Evolutionary conservation across 2,888 invertebrate species (phyloP).

Genomic region (Drosophila pseudotalamancana): DNA sequence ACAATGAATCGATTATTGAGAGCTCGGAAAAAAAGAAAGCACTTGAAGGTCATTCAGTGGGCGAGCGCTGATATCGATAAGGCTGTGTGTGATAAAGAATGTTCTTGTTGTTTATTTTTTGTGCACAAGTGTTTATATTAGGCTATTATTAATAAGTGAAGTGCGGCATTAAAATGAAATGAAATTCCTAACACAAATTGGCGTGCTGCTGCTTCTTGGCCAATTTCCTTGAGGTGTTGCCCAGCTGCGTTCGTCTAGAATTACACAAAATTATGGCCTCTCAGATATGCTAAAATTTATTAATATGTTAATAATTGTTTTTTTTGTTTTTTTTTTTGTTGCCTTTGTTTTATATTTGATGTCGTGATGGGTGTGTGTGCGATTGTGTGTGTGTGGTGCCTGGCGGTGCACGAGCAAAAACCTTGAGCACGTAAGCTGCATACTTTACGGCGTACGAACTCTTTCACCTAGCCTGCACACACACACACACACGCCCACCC

Average conservation of each 20-base stretch:
- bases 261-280: conserved; percentile 79
- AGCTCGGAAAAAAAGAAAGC: not conserved
- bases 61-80: conserved; percentile 12
- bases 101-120: not conserved
- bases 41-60: not conserved
- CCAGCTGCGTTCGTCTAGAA: conserved; percentile 68
- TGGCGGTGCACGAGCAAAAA: conserved; percentile 38
- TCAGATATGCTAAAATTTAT: conserved; percentile 80
- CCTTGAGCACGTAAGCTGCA: conserved; percentile 76
- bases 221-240: conserved; percentile 72
- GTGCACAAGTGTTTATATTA: conserved; percentile 8
- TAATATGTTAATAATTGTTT: conserved; percentile 82
- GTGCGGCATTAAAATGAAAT: conserved; percentile 37
- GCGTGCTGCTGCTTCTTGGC: conserved; percentile 46
- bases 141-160: conserved; percentile 11
- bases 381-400: conserved; percentile 28
- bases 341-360: conserved; percentile 48
- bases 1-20: conserved; percentile 32
- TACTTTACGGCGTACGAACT: conserved; percentile 77
- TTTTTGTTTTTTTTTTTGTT: conserved; percentile 48
- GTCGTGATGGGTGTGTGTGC: conserved; percentile 10
- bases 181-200: conserved; percentile 26
- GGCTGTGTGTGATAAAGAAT: conserved; percentile 13
- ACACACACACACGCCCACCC: conserved; percentile 11
- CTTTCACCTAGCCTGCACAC: conserved; percentile 60